Conservation (phyloP, 1,140 invertebrate species). For the Lordiphosa collinella region DNA sequence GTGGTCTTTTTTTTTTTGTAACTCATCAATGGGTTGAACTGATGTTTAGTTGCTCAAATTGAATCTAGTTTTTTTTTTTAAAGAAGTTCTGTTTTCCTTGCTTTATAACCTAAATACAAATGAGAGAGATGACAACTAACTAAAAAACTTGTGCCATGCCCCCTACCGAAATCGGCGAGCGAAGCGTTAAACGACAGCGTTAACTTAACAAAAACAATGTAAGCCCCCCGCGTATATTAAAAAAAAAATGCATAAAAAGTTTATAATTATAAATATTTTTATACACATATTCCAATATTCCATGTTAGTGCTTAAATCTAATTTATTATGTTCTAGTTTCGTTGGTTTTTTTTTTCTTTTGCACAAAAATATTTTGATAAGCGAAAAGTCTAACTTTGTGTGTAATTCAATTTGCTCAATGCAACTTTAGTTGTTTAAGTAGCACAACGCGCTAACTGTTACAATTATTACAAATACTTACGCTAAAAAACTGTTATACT, state of each 20-base stretch:
- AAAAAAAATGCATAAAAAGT: conserved; percentile 20
- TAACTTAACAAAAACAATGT: conserved; percentile 6
- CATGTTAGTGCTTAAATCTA: conserved; percentile 74
- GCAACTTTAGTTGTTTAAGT: conserved; percentile 30
- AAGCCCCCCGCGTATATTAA: conserved; percentile 27
- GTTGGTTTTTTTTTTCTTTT: conserved; percentile 2
- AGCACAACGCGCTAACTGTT: conserved; percentile 22
- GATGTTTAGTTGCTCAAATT: too few relatives aligned
- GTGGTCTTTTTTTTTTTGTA: too few relatives aligned
- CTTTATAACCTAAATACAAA: not conserved
- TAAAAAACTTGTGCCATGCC: conserved; percentile 60
- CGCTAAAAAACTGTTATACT: conserved; percentile 66
- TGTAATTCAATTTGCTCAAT: conserved; percentile 10
- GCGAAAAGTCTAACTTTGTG: conserved; percentile 38
- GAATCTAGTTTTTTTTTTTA: too few relatives aligned
- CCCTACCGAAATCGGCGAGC: conserved; percentile 21
- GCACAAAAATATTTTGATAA: conserved; percentile 11
- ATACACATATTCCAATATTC: conserved; percentile 39
- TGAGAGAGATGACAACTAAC: not conserved
- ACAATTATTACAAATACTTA: conserved; percentile 38
- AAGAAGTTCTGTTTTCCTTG: too few relatives aligned
- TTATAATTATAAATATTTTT: conserved; percentile 33
- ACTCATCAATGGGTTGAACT: too few relatives aligned
- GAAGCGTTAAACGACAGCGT: conserved; percentile 17
- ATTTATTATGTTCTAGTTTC: conserved; percentile 51